phyloP scores from a whole-genome alignment of 2,113 vertebrate species.

The Caranx ignobilis region DNA sequence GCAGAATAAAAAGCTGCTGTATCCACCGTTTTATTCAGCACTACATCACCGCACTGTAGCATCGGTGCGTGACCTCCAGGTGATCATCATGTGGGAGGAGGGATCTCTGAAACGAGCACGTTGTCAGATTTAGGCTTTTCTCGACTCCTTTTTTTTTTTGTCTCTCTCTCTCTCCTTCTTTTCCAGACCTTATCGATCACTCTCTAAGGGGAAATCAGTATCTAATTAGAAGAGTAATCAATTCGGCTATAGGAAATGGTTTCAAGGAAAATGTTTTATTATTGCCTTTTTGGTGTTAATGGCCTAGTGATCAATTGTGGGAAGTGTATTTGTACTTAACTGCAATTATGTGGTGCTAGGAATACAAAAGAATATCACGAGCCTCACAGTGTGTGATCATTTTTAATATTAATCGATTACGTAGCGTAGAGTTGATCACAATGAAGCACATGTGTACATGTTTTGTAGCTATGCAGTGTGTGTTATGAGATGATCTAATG shows the following conservation, averaged over 20 bases:
- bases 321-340: not conserved
- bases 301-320: no score
- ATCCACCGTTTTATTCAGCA: constrained; percentile 13
- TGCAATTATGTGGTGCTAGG: no score
- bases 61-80: constrained; percentile 21
- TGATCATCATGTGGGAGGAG: not conserved
- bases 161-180: not conserved
- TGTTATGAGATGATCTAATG: no score
- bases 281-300: not conserved
- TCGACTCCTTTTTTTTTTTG: not conserved
- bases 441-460: no score
- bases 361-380: no score
- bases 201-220: not conserved
- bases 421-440: no score
- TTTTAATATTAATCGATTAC: no score
- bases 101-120: not conserved
- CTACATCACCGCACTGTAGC: not conserved
- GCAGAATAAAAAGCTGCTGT: constrained; percentile 6
- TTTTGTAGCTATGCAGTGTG: no score
- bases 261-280: not conserved
- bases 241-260: not conserved
- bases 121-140: not conserved
- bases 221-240: not conserved
- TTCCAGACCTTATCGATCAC: not conserved
- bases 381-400: no score